A percentile compares a stretch with the other conserved stretches of the same genome.
Conservation (phyloP, 64 coral and sea anemone species). For the Pocillopora verrucosa region DNA sequence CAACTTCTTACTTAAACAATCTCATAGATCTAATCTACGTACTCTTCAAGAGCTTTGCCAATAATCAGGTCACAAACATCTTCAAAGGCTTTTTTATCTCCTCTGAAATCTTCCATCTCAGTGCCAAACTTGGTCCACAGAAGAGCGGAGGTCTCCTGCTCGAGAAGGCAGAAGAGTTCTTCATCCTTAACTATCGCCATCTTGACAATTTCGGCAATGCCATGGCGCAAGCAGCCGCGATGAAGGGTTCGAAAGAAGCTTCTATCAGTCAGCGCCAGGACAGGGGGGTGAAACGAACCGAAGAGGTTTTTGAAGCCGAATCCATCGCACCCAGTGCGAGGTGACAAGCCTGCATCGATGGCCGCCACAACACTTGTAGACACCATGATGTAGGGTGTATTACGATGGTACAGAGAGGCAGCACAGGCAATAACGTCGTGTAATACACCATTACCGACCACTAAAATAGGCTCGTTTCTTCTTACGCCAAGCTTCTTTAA, state of each 20-base stretch:
- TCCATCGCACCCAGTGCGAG: constrained; percentile 75
- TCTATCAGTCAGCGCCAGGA: constrained; percentile 65
- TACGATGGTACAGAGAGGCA: constrained; percentile 75
- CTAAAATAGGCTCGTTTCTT: constrained; percentile 67
- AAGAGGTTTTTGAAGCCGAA: constrained; percentile 83
- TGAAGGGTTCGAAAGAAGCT: constrained; percentile 62
- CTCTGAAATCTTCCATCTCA: constrained; percentile 40
- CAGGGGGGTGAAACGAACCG: constrained; percentile 69
- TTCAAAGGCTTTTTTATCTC: constrained; percentile 39
- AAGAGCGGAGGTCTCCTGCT: constrained; percentile 31
- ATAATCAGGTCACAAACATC: constrained; percentile 66
- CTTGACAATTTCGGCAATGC: constrained; percentile 79
- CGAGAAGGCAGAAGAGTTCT: constrained; percentile 57
- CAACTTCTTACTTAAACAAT: no score
- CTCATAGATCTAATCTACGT: neutral
- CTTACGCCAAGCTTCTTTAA: constrained; percentile 55
- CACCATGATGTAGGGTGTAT: constrained; percentile 78
- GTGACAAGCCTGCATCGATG: constrained; percentile 73
- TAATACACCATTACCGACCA: constrained; percentile 71
- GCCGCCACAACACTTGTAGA: constrained; percentile 68
- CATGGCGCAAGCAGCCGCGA: constrained; percentile 67
- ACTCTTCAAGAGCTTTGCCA: constrained; percentile 79
- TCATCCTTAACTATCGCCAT: constrained; percentile 82
- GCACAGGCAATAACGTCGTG: constrained; percentile 67
- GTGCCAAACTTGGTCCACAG: constrained; percentile 76